A percentile compares a stretch with the other conserved stretches of the same genome.
Evolutionary conservation across 1,140 invertebrate genomes (phyloP).

Genomic region (Dendroctonus ponderosae): DNA sequence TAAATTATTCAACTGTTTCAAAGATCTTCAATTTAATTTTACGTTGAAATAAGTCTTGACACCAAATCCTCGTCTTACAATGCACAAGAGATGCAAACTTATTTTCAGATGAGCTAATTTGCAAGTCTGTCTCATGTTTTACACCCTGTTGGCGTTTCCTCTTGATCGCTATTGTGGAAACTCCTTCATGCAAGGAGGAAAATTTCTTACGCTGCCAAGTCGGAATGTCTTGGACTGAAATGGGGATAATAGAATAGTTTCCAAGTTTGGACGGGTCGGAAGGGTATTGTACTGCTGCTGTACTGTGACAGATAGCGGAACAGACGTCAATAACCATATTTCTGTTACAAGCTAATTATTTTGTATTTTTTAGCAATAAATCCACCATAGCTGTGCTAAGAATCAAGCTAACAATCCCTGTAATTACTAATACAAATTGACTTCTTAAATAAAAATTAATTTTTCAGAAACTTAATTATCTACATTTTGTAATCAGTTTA

Average conservation of each 20-base stretch:
- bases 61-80: no score
- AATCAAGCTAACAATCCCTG: no score
- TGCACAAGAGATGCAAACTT: no score
- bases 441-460: no score
- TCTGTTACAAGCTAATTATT: neutral
- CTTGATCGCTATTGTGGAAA: slow-evolving; percentile 27
- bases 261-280: slow-evolving; percentile 9
- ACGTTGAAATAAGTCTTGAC: no score
- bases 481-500: no score
- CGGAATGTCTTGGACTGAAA: slow-evolving; percentile 21
- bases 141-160: slow-evolving; percentile 24
- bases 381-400: no score
- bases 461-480: no score
- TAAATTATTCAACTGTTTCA: no score
- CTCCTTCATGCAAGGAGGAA: slow-evolving; percentile 25
- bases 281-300: slow-evolving; percentile 2
- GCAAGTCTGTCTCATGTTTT: slow-evolving; percentile 30
- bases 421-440: no score
- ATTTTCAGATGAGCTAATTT: slow-evolving; percentile 24
- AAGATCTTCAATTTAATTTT: no score
- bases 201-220: slow-evolving; percentile 21
- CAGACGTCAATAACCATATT: neutral
- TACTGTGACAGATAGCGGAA: slow-evolving; percentile 4
- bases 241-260: slow-evolving; percentile 16
- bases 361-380: neutral